Conservation (phyloP, 2,797 vertebrate genomes). For the Brotula barbata region DNA sequence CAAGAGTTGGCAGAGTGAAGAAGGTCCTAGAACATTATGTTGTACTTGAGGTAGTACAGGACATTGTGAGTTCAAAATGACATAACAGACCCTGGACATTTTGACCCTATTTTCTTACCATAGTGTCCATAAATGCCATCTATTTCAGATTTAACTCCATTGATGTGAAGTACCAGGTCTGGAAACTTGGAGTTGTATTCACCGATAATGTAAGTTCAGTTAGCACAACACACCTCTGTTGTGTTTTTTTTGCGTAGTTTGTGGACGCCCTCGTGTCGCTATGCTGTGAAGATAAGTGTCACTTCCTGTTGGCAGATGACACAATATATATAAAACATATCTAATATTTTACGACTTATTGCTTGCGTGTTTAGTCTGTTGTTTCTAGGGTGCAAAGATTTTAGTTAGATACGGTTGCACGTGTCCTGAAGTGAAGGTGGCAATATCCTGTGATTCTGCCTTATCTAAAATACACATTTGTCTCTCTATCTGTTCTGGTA, state of each 20-base stretch:
- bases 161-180: slow-evolving; percentile 97
- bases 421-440: slow-evolving; percentile 23
- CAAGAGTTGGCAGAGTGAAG: slow-evolving; percentile 23
- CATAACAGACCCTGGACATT: slow-evolving; percentile 26
- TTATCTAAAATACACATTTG: slow-evolving; percentile 71
- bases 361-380: slow-evolving; percentile 37
- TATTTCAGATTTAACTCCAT: slow-evolving; percentile 87
- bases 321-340: slow-evolving; percentile 21
- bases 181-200: slow-evolving; percentile 96
- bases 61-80: slow-evolving; percentile 41
- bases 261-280: neutral
- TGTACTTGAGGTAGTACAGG: slow-evolving; percentile 58
- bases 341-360: slow-evolving; percentile 35
- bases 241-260: slow-evolving; percentile 21
- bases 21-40: slow-evolving; percentile 43
- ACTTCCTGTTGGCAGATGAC: too few relatives aligned
- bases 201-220: slow-evolving; percentile 90
- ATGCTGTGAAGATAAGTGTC: slow-evolving; percentile 32
- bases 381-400: slow-evolving; percentile 18
- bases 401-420: slow-evolving; percentile 28
- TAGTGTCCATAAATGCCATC: slow-evolving; percentile 11
- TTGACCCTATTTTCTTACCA: slow-evolving; percentile 33
- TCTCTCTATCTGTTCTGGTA: too few relatives aligned
- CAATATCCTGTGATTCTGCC: slow-evolving; percentile 69
- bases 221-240: too few relatives aligned